Evolutionary conservation across 1,140 invertebrate species (phyloP).

Genomic region (Drosophila mauritiana): DNA sequence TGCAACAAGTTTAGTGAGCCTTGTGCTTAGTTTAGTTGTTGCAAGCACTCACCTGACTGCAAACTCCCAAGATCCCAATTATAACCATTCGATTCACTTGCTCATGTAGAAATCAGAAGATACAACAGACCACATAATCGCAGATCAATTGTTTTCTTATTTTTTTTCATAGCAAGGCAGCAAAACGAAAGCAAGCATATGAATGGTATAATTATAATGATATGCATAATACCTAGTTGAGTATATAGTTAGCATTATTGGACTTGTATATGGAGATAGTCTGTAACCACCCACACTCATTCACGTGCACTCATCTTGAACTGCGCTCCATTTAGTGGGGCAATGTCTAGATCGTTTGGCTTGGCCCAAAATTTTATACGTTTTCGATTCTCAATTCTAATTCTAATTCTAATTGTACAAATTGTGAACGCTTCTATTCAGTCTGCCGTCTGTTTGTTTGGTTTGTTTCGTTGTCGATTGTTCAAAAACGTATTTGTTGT

Average conservation of each 20-base stretch:
- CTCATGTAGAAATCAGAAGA: constrained; percentile 29
- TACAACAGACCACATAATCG: constrained; percentile 9
- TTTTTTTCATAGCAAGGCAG: constrained; percentile 38
- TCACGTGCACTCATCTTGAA: constrained; percentile 25
- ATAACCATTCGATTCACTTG: constrained; percentile 37
- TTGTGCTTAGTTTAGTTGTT: constrained; percentile 64
- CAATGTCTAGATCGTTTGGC: constrained; percentile 39
- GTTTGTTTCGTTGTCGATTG: constrained; percentile 31
- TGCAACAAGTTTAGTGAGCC: constrained; percentile 63
- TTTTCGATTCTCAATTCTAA: constrained; percentile 23
- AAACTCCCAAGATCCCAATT: constrained; percentile 40
- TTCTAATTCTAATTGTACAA: constrained; percentile 44
- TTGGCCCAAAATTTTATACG: constrained; percentile 38
- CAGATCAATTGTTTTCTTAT: constrained; percentile 54
- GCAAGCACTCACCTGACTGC: constrained; percentile 40
- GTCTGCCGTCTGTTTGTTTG: constrained; percentile 9
- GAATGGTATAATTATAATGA: constrained; percentile 63
- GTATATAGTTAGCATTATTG: constrained; percentile 78
- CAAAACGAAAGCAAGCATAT: constrained; percentile 23
- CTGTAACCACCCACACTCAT: constrained; percentile 32
- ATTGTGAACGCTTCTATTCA: constrained; percentile 48
- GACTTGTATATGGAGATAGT: constrained; percentile 67
- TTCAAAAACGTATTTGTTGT: constrained; percentile 26
- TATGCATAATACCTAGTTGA: constrained; percentile 52
- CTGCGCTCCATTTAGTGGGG: constrained; percentile 23